Percentiles rank a stretch among this genome's conserved stretches.
phyloP scores from a whole-genome alignment of 1,140 invertebrate genomes.

The Drosophila tani region DNA sequence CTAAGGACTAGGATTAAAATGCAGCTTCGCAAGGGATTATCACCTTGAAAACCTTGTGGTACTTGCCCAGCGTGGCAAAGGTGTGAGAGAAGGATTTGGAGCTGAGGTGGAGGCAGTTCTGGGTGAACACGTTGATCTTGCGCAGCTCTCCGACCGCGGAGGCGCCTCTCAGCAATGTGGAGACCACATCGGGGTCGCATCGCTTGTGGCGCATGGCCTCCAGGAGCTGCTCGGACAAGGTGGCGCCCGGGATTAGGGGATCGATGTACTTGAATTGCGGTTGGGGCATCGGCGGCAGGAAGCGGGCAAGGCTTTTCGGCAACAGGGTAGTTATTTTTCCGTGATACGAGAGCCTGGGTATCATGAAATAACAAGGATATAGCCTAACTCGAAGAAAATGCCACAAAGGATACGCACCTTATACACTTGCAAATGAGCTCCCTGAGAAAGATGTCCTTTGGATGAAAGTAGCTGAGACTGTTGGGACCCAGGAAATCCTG shows the following conservation, averaged over 20 bases:
- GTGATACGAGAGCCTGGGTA: constrained; percentile 95
- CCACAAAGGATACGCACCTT: not conserved
- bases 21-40: not conserved
- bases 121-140: constrained; percentile 60
- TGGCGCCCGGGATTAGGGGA: constrained; percentile 82
- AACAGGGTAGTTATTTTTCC: constrained; percentile 95
- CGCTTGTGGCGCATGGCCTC: constrained; percentile 19
- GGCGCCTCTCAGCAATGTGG: not conserved
- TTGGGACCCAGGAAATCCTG: not conserved
- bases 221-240: constrained; percentile 42
- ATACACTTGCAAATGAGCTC: constrained; percentile 88
- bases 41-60: constrained; percentile 43
- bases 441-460: constrained; percentile 96
- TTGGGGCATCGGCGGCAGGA: constrained; percentile 89
- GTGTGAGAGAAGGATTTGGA: constrained; percentile 62
- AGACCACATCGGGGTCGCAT: not conserved
- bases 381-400: too few species aligned
- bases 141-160: not conserved
- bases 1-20: too few species aligned
- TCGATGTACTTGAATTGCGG: constrained; percentile 92
- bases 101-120: constrained; percentile 49
- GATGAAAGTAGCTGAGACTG: constrained; percentile 89
- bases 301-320: constrained; percentile 92
- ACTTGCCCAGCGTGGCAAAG: constrained; percentile 34
- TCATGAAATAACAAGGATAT: not conserved